A percentile compares a stretch with the other conserved stretches of the same genome.
Evolutionary conservation across 2,113 vertebrate genomes (phyloP).

Genomic region (Anser brachyrhynchus): DNA sequence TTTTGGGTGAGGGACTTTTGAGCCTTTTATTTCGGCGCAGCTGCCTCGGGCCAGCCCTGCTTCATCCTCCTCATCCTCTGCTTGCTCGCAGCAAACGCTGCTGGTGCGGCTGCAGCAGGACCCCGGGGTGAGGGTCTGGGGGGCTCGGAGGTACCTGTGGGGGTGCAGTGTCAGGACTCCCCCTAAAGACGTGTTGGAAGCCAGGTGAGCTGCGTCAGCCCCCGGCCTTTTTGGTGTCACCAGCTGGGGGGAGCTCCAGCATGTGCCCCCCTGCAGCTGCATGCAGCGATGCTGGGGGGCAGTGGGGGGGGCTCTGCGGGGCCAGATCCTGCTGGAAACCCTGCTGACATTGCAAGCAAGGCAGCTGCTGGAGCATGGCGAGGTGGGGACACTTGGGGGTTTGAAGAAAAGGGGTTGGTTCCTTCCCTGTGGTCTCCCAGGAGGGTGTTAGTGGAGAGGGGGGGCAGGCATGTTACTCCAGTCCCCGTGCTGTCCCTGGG

Average conservation of each 20-base stretch:
- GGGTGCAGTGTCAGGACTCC: not conserved
- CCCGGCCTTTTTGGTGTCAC: not conserved
- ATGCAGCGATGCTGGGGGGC: fast-evolving
- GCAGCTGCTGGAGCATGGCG: fast-evolving
- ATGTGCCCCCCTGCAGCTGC: fast-evolving
- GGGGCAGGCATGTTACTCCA: fast-evolving
- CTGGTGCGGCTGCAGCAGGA: not conserved
- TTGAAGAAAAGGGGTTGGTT: fast-evolving
- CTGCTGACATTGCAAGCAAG: fast-evolving
- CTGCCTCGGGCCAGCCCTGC: not conserved
- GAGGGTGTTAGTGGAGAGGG: not conserved
- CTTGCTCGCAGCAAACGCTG: fast-evolving
- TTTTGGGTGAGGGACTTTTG: not conserved
- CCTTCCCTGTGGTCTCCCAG: fast-evolving
- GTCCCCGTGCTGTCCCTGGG: not conserved
- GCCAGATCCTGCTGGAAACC: not conserved
- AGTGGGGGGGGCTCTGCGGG: fast-evolving
- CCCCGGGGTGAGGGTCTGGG: fast-evolving
- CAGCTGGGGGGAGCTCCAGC: not conserved
- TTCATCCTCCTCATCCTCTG: not conserved
- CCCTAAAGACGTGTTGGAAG: not conserved
- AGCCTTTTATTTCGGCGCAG: slow-evolving; percentile 4
- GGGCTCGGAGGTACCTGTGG: fast-evolving
- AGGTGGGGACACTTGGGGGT: not conserved
- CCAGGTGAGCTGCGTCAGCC: not conserved